Evolutionary conservation across 1,140 invertebrate genomes (phyloP), one percentile per base, ranked within the genome.

Genomic region (Listronotus oregonensis): DNA sequence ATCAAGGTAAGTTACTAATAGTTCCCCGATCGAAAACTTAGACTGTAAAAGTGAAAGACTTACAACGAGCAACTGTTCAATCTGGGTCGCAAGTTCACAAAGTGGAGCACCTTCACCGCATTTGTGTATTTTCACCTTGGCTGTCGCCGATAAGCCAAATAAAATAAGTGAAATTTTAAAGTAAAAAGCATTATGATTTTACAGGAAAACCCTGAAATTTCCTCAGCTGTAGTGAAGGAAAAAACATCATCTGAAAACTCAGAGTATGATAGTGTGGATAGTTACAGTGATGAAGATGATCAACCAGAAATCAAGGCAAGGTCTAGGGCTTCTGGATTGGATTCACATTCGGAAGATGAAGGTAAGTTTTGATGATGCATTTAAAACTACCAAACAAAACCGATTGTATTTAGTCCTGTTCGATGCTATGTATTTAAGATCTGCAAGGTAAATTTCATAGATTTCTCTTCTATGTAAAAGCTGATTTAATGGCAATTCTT

Each of bases 201-300:
- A 40, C 71, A 75, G 73, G 66, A 71, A 60, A 69, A 66, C 55
- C 60, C 62, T 50, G 40, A 62, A 14, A 39, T 68, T 43, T 40
- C 42, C 8, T 12, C 51, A 0, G 59, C 54, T 10, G 12, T 47
- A 14, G 55, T 52, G 10, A 64, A 70, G 37, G 69, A 73, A 42
- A 72, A 72, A 44, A 66, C 68, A 11, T 66, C 74, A 21, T 66
- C 73, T 34, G 71, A 71, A 12, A 68, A 68, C 15, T 76, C 74
- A 15, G 74, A 76, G 37, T 77, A 78, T 60, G 75, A 77, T 63
- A 78, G 74, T 71, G 75, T 73, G 50, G 76, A 71, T 46, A 74
- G 71, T 54, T 73, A 72, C 21, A 76, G 69, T 62, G 74, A 76
- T 58, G 70, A 66, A n/a, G 72, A 75, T 7, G 60, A 69, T 54